Evolutionary conservation across 1,140 invertebrate species (phyloP), one percentile per base, ranked within the genome.

Genomic region (Habropoda laboriosa): DNA sequence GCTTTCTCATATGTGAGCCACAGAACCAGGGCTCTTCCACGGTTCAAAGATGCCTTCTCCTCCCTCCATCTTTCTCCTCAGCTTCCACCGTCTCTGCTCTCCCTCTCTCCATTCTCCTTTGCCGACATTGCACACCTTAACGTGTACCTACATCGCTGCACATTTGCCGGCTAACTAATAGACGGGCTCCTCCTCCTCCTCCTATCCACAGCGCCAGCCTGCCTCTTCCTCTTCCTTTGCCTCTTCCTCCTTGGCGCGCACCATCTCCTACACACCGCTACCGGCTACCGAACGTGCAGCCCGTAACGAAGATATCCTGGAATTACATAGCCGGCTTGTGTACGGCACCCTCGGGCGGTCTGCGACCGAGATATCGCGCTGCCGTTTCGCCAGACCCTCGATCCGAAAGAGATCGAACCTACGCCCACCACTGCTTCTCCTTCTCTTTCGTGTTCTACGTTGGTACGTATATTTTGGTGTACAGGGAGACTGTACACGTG

Each of bases 291-390:
- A 67, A 55, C 51, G 38, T 40, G 32, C 53, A 35, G 71, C 71
- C 68, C 75, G 83, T 87, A 89, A 90, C 87, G 82, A 89, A 87
- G 80, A 83, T 84, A 75, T 80, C 61, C 49, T 63, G 71, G 71
- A 83, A 84, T 84, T 88, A 86, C 80, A 80, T 80, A 80, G 68
- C 57, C 45, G 61, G 61, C 30, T 68, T 76, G 83, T 83, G 79
- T 71, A 79, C 53, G 63, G 73, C 35, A 53, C 71, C 83, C 78
- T 71, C 35, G 40, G 67, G 60, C 71, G 40, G 49, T 67, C 47
- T 12, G 76, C 63, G 63, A 73, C 51, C 47, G 72, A 77, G 58
- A 85, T 75, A 72, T 68, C 64, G 47, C 40, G 27, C 61, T 0
- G 5, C 51, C 71, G 64, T 55, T 70, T n/a, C n/a, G 61, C 61